A percentile compares a stretch with the other conserved stretches of the same genome.
Evolutionary conservation across 2,797 vertebrate species (phyloP).

Genomic region (Podarcis siculus): DNA sequence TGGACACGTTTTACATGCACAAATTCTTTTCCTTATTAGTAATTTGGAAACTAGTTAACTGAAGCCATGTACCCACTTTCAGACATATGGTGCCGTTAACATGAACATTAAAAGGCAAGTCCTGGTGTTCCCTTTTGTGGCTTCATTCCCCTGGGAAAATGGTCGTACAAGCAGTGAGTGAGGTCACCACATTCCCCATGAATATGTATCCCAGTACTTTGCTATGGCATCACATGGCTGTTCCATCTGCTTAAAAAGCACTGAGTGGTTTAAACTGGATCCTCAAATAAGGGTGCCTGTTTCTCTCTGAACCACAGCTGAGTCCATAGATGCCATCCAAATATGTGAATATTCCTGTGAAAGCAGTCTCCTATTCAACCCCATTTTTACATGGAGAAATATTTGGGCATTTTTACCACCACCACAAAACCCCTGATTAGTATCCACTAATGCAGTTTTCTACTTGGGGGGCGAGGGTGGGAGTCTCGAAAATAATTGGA

Average conservation of each 20-base stretch:
- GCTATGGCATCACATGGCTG: not conserved
- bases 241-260: not conserved
- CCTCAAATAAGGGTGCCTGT: not conserved
- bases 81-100: not conserved
- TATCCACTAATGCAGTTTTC: constrained; percentile 1
- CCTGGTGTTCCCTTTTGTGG: constrained; percentile 9
- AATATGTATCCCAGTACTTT: not conserved
- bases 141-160: not conserved
- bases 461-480: not conserved
- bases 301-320: not conserved
- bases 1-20: not conserved
- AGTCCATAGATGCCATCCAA: not conserved
- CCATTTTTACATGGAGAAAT: constrained; percentile 5
- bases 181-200: constrained; percentile 4
- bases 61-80: constrained; percentile 3
- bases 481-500: not conserved
- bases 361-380: not conserved
- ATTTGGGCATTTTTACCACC: not conserved
- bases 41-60: constrained; percentile 14
- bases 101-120: not conserved
- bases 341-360: not conserved
- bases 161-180: not conserved
- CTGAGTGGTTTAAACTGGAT: not conserved
- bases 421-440: not conserved
- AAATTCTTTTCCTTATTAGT: constrained; percentile 23